These are phyloP conservation scores for Amiota mariae DNA, from an alignment of 2,888 invertebrate genomes.

Conservation along the genomic window DNA sequence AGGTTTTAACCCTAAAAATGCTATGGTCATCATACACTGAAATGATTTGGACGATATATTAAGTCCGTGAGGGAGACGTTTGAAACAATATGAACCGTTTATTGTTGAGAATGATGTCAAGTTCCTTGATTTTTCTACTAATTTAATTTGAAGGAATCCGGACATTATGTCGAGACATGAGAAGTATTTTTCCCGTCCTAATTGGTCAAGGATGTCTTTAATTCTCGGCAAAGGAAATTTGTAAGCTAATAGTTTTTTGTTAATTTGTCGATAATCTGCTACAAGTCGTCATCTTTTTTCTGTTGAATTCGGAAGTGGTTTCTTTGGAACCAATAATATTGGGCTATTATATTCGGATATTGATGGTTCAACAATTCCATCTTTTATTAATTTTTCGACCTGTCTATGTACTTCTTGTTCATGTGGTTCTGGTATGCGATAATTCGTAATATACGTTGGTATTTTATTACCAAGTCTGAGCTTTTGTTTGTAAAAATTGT, in stretches of 20 bases:
- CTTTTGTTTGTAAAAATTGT: too few relatives aligned
- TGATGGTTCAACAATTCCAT: conserved; percentile 37
- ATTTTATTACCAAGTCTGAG: too few relatives aligned
- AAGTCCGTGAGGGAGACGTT: conserved; percentile 22
- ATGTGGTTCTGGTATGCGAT: too few relatives aligned
- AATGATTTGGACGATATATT: conserved; percentile 23
- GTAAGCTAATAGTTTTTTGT: too few relatives aligned
- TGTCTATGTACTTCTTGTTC: conserved; percentile 37
- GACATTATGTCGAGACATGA: too few relatives aligned
- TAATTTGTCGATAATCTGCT: neutral
- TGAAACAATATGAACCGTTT: too few relatives aligned
- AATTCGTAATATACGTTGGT: too few relatives aligned
- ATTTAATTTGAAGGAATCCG: conserved; percentile 30
- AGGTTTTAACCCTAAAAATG: too few relatives aligned
- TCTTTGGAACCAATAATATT: too few relatives aligned
- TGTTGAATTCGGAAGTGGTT: too few relatives aligned
- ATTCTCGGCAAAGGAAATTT: neutral
- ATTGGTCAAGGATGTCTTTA: neutral
- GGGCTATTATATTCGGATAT: too few relatives aligned
- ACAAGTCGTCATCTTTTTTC: neutral
- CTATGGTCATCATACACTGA: neutral
- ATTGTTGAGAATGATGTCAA: too few relatives aligned
- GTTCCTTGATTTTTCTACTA: conserved; percentile 19
- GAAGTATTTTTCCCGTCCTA: conserved; percentile 11
- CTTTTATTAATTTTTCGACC: conserved; percentile 31